Base-by-base conservation (phyloP, 2,113 vertebrate species). In the Pedetes capensis region DNA sequence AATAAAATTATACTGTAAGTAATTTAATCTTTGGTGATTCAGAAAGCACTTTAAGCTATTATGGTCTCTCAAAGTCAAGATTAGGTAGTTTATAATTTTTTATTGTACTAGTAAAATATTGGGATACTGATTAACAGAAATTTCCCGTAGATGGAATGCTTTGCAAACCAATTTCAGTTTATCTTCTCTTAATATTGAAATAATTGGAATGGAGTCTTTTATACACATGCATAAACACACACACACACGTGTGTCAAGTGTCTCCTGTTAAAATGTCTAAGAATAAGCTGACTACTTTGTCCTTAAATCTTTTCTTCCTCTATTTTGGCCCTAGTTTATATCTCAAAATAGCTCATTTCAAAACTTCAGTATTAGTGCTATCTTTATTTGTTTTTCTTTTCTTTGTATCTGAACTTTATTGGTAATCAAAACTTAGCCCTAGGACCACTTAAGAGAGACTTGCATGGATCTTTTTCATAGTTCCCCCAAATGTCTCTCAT, bases 21-120 rank as follows among this genome's bases (percentile, higher is more conserved):
- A 94, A 96, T 96, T 89, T 85, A 87, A 94, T 96, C 34, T 94
- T 87, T 93, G 69, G 84, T 88, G 92, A 95, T 74, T 96, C 78
- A 94, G 72, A 96, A 90, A 90, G 44, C 63, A 95, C 72, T 96
- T 92, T 89, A 97, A 87, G 25, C 66, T 94, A 84, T 90, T 95
- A 75, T 1, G 64, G 25, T 59, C 94, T 93, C 74, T 91, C 47
- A 44, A 76, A 96, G 85, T 96, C 66, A 79, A 79, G 68, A 86
- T n/a, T 94, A 55, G 20, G 29, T 68, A 93, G 34, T 93, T 93
- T 64, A 69, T 47, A 57, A 83, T 76, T 91, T 87, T 94, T 94
- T 83, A 91, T 92, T 88, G 34, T 79, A 88, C 44, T 92, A 20
- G 10, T 57, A 93, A 95, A 95, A 95, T 23, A 87, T 76, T 39